Base-by-base conservation (phyloP, 2,888 invertebrate genomes). In the Agrypnus murinus region DNA sequence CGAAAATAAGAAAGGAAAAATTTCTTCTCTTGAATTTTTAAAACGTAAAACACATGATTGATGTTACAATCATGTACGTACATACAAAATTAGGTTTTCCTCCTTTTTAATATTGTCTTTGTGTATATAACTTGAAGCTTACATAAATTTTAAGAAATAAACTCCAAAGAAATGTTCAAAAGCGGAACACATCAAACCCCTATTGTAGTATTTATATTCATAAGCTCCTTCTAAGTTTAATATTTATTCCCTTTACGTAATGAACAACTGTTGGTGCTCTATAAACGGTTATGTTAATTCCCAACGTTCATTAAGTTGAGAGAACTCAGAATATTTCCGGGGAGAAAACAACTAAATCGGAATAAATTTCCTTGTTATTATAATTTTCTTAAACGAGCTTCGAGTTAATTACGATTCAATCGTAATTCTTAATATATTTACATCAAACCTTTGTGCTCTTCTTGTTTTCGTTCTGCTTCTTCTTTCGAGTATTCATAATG, bases 211-310 rank as follows among this genome's bases (percentile, higher is more conserved):
- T 63, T 63, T 63, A 55, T 55, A 63, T 60, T 60, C 62, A 50
- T 63, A 63, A 63, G 62, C 31, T 32, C 8, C 50, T 34, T 10
- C 45, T 12, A 31, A 50, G 31, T 19, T 50, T 50, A 38, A 15
- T 63, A 63, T 63, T 63, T 63, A 63, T 63, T 63, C 62, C 6
- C 9, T 10, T 50, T 15, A 48, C 62, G 62, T 63, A 63, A 63
- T 63, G 62, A 63, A 50, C 62, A 63, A 63, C 62, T 63, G 62
- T 63, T 63, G 62, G 48, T 63, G 62, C 48, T 34, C 46, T 36
- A 63, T 63, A 63, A 63, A 50, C 62, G 62, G 60, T 50, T 50
- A 63, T 50, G 50, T 63, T 63, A 63, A 63, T 63, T 63, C 62
- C 36, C 36, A 15, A n/a, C 62, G 62, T 50, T 60, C 45, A 32